phyloP scores from a whole-genome alignment of 35 echinoderm and acorn worm species.

The Chiridota heheva region DNA sequence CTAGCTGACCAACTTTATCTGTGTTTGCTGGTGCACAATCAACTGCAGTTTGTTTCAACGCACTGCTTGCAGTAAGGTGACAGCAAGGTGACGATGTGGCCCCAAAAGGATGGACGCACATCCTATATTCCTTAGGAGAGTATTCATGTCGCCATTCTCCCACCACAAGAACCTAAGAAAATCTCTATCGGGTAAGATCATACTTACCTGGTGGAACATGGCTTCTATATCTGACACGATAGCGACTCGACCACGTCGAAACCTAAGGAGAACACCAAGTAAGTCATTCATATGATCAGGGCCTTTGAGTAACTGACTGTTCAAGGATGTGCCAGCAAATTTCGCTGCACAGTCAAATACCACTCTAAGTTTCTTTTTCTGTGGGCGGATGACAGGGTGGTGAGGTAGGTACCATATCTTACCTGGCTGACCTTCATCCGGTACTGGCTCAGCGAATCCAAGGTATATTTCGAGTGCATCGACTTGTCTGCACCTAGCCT shows the following conservation, averaged over 20 bases:
- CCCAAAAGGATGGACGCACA: slow-evolving; percentile 57
- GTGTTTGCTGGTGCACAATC: slow-evolving; percentile 4
- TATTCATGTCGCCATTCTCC: slow-evolving; percentile 42
- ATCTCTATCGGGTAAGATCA: slow-evolving; percentile 37
- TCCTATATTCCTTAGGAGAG: slow-evolving; percentile 15
- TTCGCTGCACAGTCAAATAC: slow-evolving; percentile 63
- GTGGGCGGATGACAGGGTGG: slow-evolving; percentile 47
- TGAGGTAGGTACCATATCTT: slow-evolving; percentile 64
- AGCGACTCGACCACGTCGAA: slow-evolving; percentile 47
- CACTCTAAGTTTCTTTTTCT: slow-evolving; percentile 52
- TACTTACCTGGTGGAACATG: slow-evolving; percentile 56
- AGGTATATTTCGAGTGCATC: neutral
- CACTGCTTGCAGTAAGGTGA: slow-evolving; percentile 50
- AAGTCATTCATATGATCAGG: slow-evolving; percentile 62
- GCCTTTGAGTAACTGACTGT: slow-evolving; percentile 52
- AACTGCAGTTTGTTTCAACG: slow-evolving; percentile 43
- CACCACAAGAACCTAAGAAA: slow-evolving; percentile 61
- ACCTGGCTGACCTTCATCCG: neutral
- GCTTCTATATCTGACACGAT: slow-evolving; percentile 57
- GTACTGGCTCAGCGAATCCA: slow-evolving; percentile 42
- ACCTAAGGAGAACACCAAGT: slow-evolving; percentile 33
- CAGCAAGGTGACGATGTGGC: slow-evolving; percentile 67
- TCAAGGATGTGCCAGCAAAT: slow-evolving; percentile 47
- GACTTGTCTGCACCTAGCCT: slow-evolving; percentile 17
- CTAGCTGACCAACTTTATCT: neutral